Base-by-base conservation (phyloP, 2,888 invertebrate species). In the Nezara viridula region DNA sequence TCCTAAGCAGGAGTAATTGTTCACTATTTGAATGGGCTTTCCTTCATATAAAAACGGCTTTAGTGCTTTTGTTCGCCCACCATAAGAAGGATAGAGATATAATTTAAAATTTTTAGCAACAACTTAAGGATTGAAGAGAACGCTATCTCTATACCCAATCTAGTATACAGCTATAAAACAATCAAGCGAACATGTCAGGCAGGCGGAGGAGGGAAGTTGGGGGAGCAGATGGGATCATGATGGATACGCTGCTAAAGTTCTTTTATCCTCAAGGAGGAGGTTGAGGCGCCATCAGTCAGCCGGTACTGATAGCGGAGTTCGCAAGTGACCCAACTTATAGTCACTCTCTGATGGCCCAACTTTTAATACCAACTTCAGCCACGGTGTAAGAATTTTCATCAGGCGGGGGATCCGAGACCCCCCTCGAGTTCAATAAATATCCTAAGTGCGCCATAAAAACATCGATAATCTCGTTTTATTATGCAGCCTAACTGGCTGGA, bases 231-330 rank as follows among this genome's bases (percentile, higher is more conserved):
- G 44, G 81, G 44, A 81, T 81, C 81, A 81, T 81, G 81, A 81
- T 81, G 81, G 44, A 81, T 81, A 44, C n/a, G 81, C 40, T 16
- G 10, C 24, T 44, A 47, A 81, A 81, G 81, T 81, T 81, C 44
- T 81, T 81, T 81, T 81, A 81, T 81, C 81, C 81, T 40, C 14
- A 27, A 37, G 73, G 37, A 73, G 73, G 21, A 9, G 21, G 7
- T 40, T 77, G 40, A 47, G 81, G 81, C 44, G 81, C 40, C 81
- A 81, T 81, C 81, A 81, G 81, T 81, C 81, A 81, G 24, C 16
- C 24, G n/a, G 14, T 44, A n/a, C 81, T n/a, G 81, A 81, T 81
- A 81, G 81, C 40, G 16, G 81, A 81, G 81, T 81, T 81, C 24
- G 81, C 44, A 81, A n/a, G 24, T 81, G 81, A 81, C 81, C 81